Percentiles rank a stretch among this genome's conserved stretches.
phyloP scores from a whole-genome alignment of 2,797 vertebrate species.

The Ctenosaura bakeri region DNA sequence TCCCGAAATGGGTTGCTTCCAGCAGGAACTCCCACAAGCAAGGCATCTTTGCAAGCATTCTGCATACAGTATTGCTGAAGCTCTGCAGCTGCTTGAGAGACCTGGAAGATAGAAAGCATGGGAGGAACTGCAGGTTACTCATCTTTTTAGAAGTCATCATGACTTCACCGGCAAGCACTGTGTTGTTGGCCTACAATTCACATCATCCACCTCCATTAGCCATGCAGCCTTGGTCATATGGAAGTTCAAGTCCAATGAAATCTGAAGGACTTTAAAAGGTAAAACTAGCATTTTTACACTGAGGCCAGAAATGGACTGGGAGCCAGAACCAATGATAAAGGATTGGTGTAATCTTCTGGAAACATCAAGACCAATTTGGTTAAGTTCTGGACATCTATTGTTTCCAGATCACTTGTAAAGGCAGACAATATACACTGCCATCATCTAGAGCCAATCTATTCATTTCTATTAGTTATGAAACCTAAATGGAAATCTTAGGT shows the following conservation, averaged over 20 bases:
- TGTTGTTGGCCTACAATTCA: not conserved
- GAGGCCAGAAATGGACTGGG: too few species aligned
- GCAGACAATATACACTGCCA: not conserved
- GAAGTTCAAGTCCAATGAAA: not conserved
- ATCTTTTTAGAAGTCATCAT: conserved; percentile 30
- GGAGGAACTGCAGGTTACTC: conserved; percentile 36
- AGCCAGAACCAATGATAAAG: not conserved
- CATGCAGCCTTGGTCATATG: not conserved
- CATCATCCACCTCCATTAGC: not conserved
- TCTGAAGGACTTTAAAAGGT: not conserved
- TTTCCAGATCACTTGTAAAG: not conserved
- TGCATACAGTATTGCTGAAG: conserved; percentile 96
- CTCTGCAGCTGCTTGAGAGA: conserved; percentile 96
- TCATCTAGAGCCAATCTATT: not conserved
- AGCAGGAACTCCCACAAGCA: conserved; percentile 91
- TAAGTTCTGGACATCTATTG: not conserved
- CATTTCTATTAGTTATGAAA: not conserved
- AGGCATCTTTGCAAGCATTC: conserved; percentile 93
- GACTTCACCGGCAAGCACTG: not conserved
- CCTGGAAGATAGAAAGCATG: conserved; percentile 77
- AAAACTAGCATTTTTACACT: not conserved
- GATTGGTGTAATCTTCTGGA: not conserved
- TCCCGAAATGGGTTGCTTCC: conserved; percentile 98
- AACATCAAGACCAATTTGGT: not conserved
- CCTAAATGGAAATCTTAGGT: not conserved